Base-by-base conservation (phyloP, 1,140 invertebrate species). In the Zaprionus davidi region DNA sequence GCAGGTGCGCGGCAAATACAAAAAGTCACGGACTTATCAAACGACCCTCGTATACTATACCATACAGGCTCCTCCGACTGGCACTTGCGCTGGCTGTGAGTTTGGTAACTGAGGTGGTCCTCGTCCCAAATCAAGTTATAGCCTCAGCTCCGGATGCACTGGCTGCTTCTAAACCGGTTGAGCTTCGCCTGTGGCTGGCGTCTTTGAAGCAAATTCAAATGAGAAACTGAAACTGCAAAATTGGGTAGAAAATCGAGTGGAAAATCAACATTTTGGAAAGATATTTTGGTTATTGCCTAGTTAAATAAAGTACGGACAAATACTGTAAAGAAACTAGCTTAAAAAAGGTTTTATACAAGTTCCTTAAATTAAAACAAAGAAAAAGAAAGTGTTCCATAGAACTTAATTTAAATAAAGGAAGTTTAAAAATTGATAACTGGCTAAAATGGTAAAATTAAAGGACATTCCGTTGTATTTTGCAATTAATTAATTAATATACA, bases 151-250 rank as follows among this genome's bases (percentile, higher is more conserved):
- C 13, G n/a, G 20, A 13, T 62, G 59, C 22, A 22, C 36, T 15
- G 36, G 28, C 15, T 66, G 53, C 41, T 49, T 36, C 53, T 56
- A 67, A 59, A n/a, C 59, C 38, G 53, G 60, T 34, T 38, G 58
- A 71, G 60, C 68, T 53, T 22, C 13, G 46, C 63, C 71, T 41
- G 53, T 13, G 36, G 55, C 60, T 38, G 44, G 59, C 41, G 44
- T 68, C 17, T 58, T 13, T 44, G 5, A 17, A 57, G 46, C 65
- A 55, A 70, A 75, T 55, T 60, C 72, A 71, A 75, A 64, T 75
- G 67, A 75, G 64, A 71, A 65, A 57, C 67, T 71, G 41, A 31
- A 70, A 65, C 46, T 57, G 41, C 60, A 44, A 71, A 75, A 70
- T 75, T 75, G 66, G 22, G 38, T 53, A 57, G 66, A 57, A 63